Conservation (phyloP, 2,888 invertebrate species). For the Amaurobius ferox region DNA sequence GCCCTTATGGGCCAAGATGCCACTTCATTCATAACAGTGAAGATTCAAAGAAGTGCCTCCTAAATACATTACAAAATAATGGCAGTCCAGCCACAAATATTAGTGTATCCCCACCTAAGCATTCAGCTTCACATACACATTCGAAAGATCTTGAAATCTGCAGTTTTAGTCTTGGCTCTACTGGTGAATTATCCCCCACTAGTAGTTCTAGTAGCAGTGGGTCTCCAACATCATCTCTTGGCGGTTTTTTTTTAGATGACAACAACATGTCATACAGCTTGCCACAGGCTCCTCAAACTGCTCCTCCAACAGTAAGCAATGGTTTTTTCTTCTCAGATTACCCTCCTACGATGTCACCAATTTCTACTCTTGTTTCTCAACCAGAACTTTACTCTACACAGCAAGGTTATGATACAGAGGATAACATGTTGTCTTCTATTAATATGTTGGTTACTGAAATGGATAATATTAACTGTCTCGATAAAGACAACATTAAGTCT, state of each 20-base stretch:
- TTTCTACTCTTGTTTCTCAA: slow-evolving; percentile 24
- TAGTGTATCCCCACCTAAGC: slow-evolving; percentile 21
- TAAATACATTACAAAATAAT: slow-evolving; percentile 39
- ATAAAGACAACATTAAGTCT: slow-evolving; percentile 27
- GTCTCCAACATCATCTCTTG: slow-evolving; percentile 45
- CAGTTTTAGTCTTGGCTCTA: slow-evolving; percentile 77
- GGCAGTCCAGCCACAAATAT: background rate
- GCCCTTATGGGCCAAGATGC: slow-evolving; percentile 98
- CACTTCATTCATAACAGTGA: slow-evolving; percentile 90
- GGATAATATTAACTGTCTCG: slow-evolving; percentile 38
- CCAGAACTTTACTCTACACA: slow-evolving; percentile 11
- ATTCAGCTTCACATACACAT: slow-evolving; percentile 72
- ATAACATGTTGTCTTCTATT: slow-evolving; percentile 38
- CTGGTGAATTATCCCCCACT: slow-evolving; percentile 69
- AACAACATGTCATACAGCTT: background rate
- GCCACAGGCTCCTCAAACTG: slow-evolving; percentile 48
- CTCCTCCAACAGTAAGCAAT: slow-evolving; percentile 19
- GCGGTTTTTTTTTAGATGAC: slow-evolving; percentile 45
- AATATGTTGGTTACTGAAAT: slow-evolving; percentile 51
- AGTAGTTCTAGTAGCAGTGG: slow-evolving; percentile 59
- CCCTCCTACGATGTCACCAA: slow-evolving; percentile 17
- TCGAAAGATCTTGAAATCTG: slow-evolving; percentile 75
- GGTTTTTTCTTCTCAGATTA: slow-evolving; percentile 41
- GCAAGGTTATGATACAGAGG: background rate
- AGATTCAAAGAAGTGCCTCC: slow-evolving; percentile 70